Evolutionary conservation across 2,888 invertebrate genomes (phyloP), one percentile per base, ranked within the genome.

Genomic region (Ophioninae sp.): DNA sequence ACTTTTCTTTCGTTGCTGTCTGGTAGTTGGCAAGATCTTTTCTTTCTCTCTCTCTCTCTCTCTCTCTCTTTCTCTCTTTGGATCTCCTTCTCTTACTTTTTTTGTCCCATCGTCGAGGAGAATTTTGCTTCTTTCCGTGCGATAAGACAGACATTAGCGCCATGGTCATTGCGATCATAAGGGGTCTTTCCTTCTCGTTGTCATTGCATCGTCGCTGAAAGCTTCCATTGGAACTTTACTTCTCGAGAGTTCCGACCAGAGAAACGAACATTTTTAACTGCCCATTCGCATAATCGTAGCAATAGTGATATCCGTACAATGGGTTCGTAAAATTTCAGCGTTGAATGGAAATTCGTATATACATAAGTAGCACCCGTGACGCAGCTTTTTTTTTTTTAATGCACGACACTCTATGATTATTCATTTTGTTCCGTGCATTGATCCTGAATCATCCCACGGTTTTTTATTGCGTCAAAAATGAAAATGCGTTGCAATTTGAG

Each of bases 91-190:
- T 56, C 58, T 41, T 17, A 63, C 71, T 63, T 41, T 75, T 81
- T 72, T 63, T 67, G 71, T 75, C 61, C 71, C 74, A 78, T 81
- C 81, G 81, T 75, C 72, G 75, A 63, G 69, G 41, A 71, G 71
- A 71, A 67, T 61, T 59, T 20, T 59, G 17, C 51, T 30, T 71
- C 79, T 65, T 44, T 51, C n/a, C 37, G 63, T 44, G 56, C 58
- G 84, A 84, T 84, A 79, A 84, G 51, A 79, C 39, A 61, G 64
- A 81, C 81, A 84, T 84, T 79, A 80, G 71, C 79, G 72, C 64
- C 41, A 72, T 30, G 61, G 41, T 79, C 75, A 75, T 58, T 81
- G 72, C 75, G 44, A 75, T 79, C 75, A 63, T 75, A 72, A 79
- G 63, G 75, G 59, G 71, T 79, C 75, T 68, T 71, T 9, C 37